Conservation (phyloP, 2,888 invertebrate genomes). For the Heliconius cydno region DNA sequence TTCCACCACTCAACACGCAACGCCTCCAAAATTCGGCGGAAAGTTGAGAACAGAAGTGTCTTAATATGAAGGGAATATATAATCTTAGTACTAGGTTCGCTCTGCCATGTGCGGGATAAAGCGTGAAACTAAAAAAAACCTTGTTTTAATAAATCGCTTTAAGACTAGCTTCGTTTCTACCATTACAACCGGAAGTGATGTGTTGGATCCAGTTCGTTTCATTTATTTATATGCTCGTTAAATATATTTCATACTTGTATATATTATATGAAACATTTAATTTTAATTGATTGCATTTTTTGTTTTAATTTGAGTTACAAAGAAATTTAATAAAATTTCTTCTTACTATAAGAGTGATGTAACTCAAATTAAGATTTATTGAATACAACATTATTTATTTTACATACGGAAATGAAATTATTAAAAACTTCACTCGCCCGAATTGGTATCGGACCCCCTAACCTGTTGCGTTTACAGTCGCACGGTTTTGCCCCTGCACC, state of each 20-base stretch:
- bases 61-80: too few relatives aligned
- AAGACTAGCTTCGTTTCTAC: not conserved
- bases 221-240: constrained; percentile 6
- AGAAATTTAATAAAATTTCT: not conserved
- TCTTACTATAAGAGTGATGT: not conserved
- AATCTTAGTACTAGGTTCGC: not conserved
- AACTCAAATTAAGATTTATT: not conserved
- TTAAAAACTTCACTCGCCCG: too few relatives aligned
- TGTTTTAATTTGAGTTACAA: not conserved
- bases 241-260: not conserved
- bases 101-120: not conserved
- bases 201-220: not conserved
- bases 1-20: not conserved
- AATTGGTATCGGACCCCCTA: too few relatives aligned
- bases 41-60: too few relatives aligned
- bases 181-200: constrained; percentile 2
- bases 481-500: too few relatives aligned
- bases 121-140: not conserved
- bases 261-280: constrained; percentile 2
- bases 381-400: not conserved
- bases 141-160: not conserved
- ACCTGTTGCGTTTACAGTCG: too few relatives aligned
- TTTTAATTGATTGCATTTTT: not conserved
- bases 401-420: too few relatives aligned
- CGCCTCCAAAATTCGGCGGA: not conserved